These are phyloP conservation scores for Cardiocondyla obscurior DNA, from an alignment of 1,140 invertebrate species.

Conservation along the genomic window DNA sequence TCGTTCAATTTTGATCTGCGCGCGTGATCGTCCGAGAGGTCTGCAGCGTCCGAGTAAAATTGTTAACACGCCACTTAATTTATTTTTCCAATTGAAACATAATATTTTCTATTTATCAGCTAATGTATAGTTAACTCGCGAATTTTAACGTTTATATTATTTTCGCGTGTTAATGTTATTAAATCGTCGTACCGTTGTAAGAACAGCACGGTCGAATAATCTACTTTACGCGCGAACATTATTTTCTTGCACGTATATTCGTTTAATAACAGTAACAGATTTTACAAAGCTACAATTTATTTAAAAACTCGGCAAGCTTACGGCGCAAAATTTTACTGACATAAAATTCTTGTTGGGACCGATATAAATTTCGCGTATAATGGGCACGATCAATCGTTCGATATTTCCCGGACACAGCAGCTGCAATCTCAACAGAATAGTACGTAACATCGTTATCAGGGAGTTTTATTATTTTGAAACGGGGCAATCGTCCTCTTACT, in stretches of 20 bases:
- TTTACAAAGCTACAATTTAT: background rate
- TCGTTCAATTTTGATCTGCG: conserved; percentile 37
- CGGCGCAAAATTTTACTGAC: background rate
- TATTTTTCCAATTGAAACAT: background rate
- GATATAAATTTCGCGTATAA: background rate
- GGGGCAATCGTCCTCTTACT: conserved; percentile 32
- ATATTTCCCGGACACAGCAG: background rate
- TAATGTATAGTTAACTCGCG: background rate
- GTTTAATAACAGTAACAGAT: background rate
- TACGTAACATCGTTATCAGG: conserved; percentile 30
- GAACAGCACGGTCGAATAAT: background rate
- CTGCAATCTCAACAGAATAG: conserved; percentile 15
- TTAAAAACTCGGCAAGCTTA: background rate
- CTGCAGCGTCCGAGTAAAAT: background rate
- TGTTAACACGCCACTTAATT: background rate
- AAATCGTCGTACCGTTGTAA: background rate
- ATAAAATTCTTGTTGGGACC: background rate
- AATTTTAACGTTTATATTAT: background rate
- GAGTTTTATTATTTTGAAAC: conserved; percentile 50
- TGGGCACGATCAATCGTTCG: background rate
- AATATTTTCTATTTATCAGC: background rate
- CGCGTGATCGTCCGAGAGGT: conserved; percentile 3
- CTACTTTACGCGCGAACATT: background rate
- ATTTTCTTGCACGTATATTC: background rate
- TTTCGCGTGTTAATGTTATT: background rate